Evolutionary conservation across 2,113 vertebrate species (phyloP).

Genomic region (Struthio camelus): DNA sequence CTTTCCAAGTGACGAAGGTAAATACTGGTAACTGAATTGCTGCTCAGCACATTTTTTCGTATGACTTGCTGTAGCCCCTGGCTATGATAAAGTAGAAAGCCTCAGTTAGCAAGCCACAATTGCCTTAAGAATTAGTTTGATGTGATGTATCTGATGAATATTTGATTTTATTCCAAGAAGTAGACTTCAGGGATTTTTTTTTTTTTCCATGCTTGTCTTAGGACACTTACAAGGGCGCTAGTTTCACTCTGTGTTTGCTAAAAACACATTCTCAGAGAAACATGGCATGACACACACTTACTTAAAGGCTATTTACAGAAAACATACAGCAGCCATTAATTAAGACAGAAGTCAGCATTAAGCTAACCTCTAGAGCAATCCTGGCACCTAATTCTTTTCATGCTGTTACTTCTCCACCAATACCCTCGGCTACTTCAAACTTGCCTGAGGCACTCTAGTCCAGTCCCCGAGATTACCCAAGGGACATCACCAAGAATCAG

Average conservation of each 20-base stretch:
- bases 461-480: no score
- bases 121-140: fast-evolving
- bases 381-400: not conserved
- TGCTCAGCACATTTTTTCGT: not conserved
- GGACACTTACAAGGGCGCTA: not conserved
- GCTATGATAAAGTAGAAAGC: not conserved
- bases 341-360: not conserved
- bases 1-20: fast-evolving
- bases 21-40: fast-evolving
- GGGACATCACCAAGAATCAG: not conserved
- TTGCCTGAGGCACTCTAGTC: no score
- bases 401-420: no score
- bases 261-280: not conserved
- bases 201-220: not conserved
- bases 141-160: not conserved
- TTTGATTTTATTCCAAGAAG: not conserved
- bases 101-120: not conserved
- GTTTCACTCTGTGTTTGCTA: fast-evolving
- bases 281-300: fast-evolving
- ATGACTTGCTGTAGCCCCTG: not conserved
- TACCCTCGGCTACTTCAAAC: not conserved
- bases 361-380: not conserved
- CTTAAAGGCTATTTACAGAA: not conserved
- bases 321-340: not conserved
- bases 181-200: not conserved